Evolutionary conservation across 2,113 vertebrate genomes (phyloP).

Genomic region (Tringa solitaria): DNA sequence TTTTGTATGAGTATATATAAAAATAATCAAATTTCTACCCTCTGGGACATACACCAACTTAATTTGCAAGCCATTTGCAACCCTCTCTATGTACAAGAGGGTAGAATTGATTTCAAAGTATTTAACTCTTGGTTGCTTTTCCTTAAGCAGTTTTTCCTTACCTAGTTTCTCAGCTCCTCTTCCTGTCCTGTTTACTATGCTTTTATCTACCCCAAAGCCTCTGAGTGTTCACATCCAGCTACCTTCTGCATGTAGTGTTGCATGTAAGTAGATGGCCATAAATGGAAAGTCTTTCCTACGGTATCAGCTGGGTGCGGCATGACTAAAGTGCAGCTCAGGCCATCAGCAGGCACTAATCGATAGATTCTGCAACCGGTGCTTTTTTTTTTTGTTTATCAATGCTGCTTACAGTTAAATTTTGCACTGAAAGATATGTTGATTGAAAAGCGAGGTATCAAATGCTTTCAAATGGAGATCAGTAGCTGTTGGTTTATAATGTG

Average conservation of each 20-base stretch:
- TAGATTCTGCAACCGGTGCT: constrained; percentile 63
- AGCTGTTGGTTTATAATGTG: constrained; percentile 7
- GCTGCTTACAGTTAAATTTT: constrained; percentile 47
- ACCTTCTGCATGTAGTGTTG: constrained; percentile 94
- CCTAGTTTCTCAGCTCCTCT: neutral
- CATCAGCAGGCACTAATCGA: constrained; percentile 70
- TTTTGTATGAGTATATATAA: neutral
- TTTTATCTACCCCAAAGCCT: constrained; percentile 76
- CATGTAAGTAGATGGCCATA: constrained; percentile 91
- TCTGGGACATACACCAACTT: neutral
- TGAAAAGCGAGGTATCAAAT: constrained; percentile 8
- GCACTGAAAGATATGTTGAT: constrained; percentile 16
- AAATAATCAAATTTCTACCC: neutral
- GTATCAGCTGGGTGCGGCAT: constrained; percentile 85
- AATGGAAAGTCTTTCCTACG: constrained; percentile 80
- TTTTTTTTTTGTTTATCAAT: constrained; percentile 32
- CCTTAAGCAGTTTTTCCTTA: constrained; percentile 73
- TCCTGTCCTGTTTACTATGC: neutral
- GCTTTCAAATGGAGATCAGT: constrained; percentile 13
- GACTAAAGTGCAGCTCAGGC: constrained; percentile 78
- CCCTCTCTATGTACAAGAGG: neutral
- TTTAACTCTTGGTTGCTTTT: neutral
- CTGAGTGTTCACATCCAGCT: constrained; percentile 81
- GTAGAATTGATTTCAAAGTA: neutral
- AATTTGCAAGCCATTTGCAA: neutral